Base-by-base conservation (phyloP, 35 echinoderm and acorn worm species). In the Amphiura filiformis region DNA sequence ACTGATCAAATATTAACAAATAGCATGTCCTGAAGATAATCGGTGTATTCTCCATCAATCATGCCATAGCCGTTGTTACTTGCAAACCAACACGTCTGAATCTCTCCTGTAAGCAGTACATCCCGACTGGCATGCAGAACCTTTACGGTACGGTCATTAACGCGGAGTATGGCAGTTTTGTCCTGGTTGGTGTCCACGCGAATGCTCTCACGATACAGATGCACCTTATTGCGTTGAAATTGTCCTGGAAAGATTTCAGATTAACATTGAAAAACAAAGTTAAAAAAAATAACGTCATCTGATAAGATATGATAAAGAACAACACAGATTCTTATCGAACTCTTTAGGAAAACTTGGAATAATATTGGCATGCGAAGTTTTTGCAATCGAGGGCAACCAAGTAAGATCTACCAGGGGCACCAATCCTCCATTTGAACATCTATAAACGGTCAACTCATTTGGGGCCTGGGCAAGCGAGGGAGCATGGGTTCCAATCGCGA, bases 31-130 rank as follows among this genome's bases (percentile, higher is more conserved):
- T 30, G 15, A n/a, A 85, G 35, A 56, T 91, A 91, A 64, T 91
- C 89, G 23, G 81, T 79, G 39, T 85, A 91, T 15, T 32, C 52
- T 7, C 89, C 89, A 36, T 91, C 89, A 39, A 91, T 85, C 39
- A 91, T 32, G 31, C 89, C 89, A 31, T 84, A 35, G 1, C 64
- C 89, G 56, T 85, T 78, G 38, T 91, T 81, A 2, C 17, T 65
- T 12, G 75, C 89, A 35, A 79, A 79, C 89, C 89, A 85, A 41
- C 89, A 91, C 37, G 64, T 65, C 39, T 84, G 30, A 15, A 85
- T 42, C 9, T 5, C 75, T 11, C 52, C 35, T 0, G 75, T 85
- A 32, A 91, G 35, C 1, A 65, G 81, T 14, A 85, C 75, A 15
- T 64, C 38, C 34, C 82, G 82, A 42, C 34, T 78, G 0, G 38